Evolutionary conservation across 1,140 invertebrate genomes (phyloP).

Genomic region (Saxidomus purpurata): DNA sequence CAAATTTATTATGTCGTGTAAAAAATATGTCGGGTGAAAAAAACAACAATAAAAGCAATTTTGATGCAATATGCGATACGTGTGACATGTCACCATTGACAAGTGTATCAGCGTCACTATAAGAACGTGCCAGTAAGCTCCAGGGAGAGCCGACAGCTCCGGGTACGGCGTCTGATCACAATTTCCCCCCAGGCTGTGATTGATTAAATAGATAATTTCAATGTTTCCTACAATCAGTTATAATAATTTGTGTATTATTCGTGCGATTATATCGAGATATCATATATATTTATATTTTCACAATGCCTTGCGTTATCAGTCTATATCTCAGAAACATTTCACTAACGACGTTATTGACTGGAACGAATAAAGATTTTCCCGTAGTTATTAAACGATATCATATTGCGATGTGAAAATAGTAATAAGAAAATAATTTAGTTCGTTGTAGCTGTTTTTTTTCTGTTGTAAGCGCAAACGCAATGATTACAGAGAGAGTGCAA

Average conservation of each 20-base stretch:
- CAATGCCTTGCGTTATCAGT: neutral
- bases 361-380: neutral
- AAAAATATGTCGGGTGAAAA: no score
- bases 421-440: no score
- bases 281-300: neutral
- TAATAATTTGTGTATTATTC: constrained; percentile 21
- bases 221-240: constrained; percentile 5
- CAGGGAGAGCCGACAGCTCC: constrained; percentile 14
- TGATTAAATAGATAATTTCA: constrained; percentile 40
- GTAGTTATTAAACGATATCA: neutral
- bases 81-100: neutral
- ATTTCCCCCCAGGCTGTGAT: neutral
- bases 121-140: constrained; percentile 4
- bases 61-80: constrained; percentile 25
- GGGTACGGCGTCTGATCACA: neutral
- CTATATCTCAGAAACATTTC: neutral
- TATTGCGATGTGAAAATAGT: neutral
- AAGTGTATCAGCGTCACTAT: constrained; percentile 16
- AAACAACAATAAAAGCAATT: neutral
- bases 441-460: no score
- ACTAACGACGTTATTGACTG: constrained; percentile 3
- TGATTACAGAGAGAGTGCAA: no score
- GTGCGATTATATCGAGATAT: neutral
- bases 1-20: no score
- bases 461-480: no score